Evolutionary conservation across 2,113 vertebrate species (phyloP).

Genomic region (Melanerpes formicivorus): DNA sequence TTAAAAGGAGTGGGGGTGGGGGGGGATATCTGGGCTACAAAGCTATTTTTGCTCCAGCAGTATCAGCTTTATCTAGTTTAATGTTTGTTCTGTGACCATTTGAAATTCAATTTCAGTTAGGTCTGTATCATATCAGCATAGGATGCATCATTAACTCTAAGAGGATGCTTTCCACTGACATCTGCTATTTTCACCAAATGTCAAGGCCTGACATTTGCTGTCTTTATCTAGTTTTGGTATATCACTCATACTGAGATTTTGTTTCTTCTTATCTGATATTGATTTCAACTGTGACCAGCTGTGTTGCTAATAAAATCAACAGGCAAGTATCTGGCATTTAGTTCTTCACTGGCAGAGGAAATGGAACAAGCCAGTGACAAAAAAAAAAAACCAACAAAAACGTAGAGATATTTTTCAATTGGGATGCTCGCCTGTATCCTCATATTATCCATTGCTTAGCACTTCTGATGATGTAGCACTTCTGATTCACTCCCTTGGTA

Average conservation of each 20-base stretch:
- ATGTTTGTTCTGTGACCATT: constrained; percentile 34
- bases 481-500: neutral
- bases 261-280: constrained; percentile 59
- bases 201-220: constrained; percentile 71
- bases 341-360: neutral
- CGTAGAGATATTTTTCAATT: constrained; percentile 18
- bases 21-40: neutral
- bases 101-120: constrained; percentile 70
- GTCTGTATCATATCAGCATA: constrained; percentile 43
- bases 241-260: constrained; percentile 30
- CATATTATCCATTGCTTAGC: constrained; percentile 16
- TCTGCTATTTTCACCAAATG: constrained; percentile 69
- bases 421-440: constrained; percentile 18
- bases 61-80: constrained; percentile 9
- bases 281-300: constrained; percentile 25
- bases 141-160: constrained; percentile 46
- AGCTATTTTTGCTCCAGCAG: neutral
- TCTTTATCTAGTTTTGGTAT: constrained; percentile 48
- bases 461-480: neutral
- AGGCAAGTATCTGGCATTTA: constrained; percentile 32
- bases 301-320: constrained; percentile 49
- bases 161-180: constrained; percentile 50
- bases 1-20: neutral
- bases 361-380: constrained; percentile 10
- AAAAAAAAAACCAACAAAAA: neutral